Evolutionary conservation across 2,888 invertebrate genomes (phyloP), one percentile per base, ranked within the genome.

Genomic region (Melanostoma scalare): DNA sequence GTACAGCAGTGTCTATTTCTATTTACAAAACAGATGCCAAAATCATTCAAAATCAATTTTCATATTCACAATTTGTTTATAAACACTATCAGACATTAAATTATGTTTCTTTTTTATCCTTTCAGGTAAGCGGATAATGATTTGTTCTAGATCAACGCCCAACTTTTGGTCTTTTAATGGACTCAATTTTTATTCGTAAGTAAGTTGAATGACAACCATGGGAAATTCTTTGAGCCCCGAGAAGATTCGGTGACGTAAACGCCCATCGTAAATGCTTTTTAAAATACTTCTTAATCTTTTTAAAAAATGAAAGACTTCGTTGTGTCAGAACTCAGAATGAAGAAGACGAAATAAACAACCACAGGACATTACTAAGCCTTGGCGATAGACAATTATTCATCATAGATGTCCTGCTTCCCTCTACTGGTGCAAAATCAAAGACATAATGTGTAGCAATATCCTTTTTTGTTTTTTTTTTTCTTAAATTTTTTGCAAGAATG

Each of bases 101-200:
- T 20, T 48, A 31, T 58, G 8, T 42, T 46, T 42, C 8, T 46
- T 63, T 48, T 69, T 31, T 82, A 20, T 78, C 56, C 8, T 82
- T 82, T 65, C 82, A 82, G 82, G 82, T 82, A 82, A 82, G 82
- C 73, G 65, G 82, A 82, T 82, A 82, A 82, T 20, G 20, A 20
- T 78, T 74, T 73, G 73, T 69, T 73, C 58, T 76, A 60, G 48
- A 76, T 71, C 20, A 36, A 71, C 65, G 65, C 71, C 71, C 55
- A 53, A 60, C 42, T 33, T 31, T 38, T 38, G n/a, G 56, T 44
- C 50, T 42, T 31, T 40, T 30, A 46, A 50, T 53, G 36, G 63
- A 36, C 42, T 46, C 33, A 40, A 42, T 76, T 55, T 55, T 72
- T 44, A 58, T 58, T 55, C 36, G 40, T 73, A 46, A 60, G 77